Conservation (phyloP, 2,797 vertebrate genomes). For the Lithobates sylvaticus region DNA sequence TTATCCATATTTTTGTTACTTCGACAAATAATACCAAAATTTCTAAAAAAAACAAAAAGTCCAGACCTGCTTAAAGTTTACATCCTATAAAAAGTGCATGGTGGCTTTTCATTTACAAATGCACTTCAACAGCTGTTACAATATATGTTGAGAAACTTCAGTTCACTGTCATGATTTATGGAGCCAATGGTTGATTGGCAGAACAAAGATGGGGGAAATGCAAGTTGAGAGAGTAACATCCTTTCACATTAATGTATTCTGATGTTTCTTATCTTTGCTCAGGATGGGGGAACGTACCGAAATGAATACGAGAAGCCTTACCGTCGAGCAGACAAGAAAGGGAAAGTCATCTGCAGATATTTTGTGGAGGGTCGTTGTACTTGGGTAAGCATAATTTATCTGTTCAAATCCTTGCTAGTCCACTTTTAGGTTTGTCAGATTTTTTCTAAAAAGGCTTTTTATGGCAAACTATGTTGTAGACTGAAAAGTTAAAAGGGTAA, state of each 20-base stretch:
- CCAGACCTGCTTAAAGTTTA: no score
- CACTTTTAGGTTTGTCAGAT: neutral
- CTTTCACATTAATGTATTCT: neutral
- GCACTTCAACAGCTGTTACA: no score
- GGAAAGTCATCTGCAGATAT: conserved; percentile 97
- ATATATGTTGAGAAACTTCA: no score
- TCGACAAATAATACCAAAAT: no score
- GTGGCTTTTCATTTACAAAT: no score
- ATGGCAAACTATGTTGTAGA: no score
- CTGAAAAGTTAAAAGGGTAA: no score
- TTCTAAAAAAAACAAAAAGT: no score
- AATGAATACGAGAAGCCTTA: conserved; percentile 88
- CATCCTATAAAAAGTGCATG: no score
- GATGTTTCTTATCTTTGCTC: neutral
- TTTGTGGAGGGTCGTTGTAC: conserved; percentile 95
- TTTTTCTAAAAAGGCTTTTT: no score
- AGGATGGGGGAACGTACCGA: conserved; percentile 74
- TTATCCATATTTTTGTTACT: no score
- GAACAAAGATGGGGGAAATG: neutral
- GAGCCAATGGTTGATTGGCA: neutral
- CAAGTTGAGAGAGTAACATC: neutral
- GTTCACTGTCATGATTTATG: no score
- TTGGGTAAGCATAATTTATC: conserved; percentile 78
- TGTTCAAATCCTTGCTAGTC: neutral
- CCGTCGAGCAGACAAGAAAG: conserved; percentile 89